Conservation (phyloP, 1,140 invertebrate genomes). For the Grapholita molesta region DNA sequence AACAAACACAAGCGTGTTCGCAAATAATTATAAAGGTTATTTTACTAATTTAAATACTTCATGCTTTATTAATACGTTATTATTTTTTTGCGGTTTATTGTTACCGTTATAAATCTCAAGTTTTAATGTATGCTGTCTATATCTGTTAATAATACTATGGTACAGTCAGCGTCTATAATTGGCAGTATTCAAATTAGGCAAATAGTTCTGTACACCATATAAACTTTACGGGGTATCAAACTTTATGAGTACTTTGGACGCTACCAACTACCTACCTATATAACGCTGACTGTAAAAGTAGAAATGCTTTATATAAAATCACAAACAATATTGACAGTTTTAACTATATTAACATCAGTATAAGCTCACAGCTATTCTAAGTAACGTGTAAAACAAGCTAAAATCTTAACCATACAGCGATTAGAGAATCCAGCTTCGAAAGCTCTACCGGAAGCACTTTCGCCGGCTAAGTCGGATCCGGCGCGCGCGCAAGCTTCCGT, state of each 20-base stretch:
- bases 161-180: too few relatives aligned
- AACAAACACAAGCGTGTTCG: not conserved
- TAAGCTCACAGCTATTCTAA: not conserved
- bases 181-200: too few relatives aligned
- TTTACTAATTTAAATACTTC: not conserved
- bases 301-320: too few relatives aligned
- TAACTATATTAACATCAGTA: not conserved
- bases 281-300: too few relatives aligned
- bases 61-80: not conserved
- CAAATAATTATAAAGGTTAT: not conserved
- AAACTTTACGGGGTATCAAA: too few relatives aligned
- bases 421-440: constrained; percentile 65
- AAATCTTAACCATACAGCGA: constrained; percentile 9
- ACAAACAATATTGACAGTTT: too few relatives aligned
- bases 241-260: too few relatives aligned
- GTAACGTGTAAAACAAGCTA: not conserved
- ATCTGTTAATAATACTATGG: too few relatives aligned
- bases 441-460: constrained; percentile 71
- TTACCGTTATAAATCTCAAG: too few relatives aligned
- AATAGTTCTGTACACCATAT: too few relatives aligned
- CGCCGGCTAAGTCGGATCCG: constrained; percentile 75
- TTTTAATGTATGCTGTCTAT: too few relatives aligned
- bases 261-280: too few relatives aligned
- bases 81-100: not conserved
- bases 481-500: constrained; percentile 64